phyloP scores from a whole-genome alignment of 2,888 invertebrate species.

The Ceriagrion tenellum region DNA sequence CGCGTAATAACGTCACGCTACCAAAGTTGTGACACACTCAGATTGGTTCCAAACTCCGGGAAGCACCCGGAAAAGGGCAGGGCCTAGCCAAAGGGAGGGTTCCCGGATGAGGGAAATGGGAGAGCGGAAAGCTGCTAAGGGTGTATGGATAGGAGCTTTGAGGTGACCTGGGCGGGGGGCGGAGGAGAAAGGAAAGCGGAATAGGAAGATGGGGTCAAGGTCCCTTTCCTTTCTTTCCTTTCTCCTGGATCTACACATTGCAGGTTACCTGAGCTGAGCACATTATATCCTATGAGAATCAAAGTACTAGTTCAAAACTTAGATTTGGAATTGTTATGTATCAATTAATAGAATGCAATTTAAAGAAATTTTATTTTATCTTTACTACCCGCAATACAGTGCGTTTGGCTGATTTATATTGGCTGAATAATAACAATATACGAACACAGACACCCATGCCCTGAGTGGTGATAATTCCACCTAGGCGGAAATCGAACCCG shows the following conservation, averaged over 20 bases:
- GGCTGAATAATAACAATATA: no score
- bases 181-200: not conserved
- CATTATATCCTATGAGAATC: no score
- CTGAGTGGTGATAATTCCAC: no score
- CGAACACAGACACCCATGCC: no score
- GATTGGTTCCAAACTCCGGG: not conserved
- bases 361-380: no score
- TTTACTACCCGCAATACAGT: no score
- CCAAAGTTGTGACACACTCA: conserved; percentile 5
- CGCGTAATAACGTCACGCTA: not conserved
- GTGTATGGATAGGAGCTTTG: not conserved
- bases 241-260: not conserved
- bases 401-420: no score
- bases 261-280: no score
- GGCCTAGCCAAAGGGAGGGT: not conserved
- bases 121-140: not conserved
- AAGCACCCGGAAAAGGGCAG: not conserved
- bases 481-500: no score
- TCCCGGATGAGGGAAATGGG: not conserved
- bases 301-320: no score
- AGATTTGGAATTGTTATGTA: no score
- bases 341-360: no score
- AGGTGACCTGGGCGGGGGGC: not conserved
- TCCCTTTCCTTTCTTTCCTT: not conserved
- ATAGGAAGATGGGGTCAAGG: not conserved